Evolutionary conservation across 64 coral and sea anemone species (phyloP).

Genomic region (Catalaphyllia jardinei): DNA sequence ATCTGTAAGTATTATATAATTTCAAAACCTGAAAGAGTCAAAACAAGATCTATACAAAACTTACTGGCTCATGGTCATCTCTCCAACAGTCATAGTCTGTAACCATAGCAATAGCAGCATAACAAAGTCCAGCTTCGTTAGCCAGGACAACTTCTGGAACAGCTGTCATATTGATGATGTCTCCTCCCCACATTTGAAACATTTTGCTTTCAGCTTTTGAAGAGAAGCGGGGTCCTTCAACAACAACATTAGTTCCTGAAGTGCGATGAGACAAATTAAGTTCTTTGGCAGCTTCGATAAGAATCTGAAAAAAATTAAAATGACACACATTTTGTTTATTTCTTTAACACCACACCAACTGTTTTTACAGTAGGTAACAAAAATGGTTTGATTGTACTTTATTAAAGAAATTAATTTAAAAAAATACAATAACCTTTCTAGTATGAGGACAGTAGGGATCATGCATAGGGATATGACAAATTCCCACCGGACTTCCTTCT

Average conservation of each 20-base stretch:
- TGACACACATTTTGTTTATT: too few relatives aligned
- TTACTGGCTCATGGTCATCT: constrained; percentile 80
- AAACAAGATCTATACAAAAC: neutral
- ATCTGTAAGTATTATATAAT: too few relatives aligned
- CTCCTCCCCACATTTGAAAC: constrained; percentile 93
- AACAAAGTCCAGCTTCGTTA: constrained; percentile 89
- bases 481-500: constrained; percentile 68
- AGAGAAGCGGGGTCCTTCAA: constrained; percentile 96
- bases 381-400: neutral
- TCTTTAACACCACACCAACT: too few relatives aligned
- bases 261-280: constrained; percentile 60
- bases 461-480: constrained; percentile 97
- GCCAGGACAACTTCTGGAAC: constrained; percentile 91
- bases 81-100: constrained; percentile 99
- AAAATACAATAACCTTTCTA: constrained; percentile 65
- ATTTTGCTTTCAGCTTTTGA: constrained; percentile 96
- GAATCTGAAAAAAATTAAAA: constrained; percentile 54
- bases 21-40: neutral
- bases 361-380: too few relatives aligned
- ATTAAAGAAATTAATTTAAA: neutral
- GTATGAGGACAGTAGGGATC: constrained; percentile 81
- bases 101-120: constrained; percentile 94
- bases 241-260: constrained; percentile 73
- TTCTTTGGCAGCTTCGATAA: constrained; percentile 78
- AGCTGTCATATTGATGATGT: constrained; percentile 94